These are phyloP conservation scores for Saccostrea glomerata DNA, from an alignment of 1,140 invertebrate species.

Conservation along the genomic window DNA sequence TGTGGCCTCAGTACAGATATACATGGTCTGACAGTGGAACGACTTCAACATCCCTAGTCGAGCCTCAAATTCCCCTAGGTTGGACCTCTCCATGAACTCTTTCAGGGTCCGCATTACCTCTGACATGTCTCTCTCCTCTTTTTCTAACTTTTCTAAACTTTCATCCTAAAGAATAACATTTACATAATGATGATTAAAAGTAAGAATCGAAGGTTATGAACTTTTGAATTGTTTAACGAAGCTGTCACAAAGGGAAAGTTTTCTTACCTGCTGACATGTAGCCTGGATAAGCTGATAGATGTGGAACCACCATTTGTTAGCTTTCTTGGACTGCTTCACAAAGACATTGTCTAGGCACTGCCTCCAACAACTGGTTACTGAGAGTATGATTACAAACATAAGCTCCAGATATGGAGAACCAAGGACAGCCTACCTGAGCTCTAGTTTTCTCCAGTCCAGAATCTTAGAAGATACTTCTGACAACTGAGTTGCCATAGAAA, in stretches of 20 bases:
- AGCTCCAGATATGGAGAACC: no score
- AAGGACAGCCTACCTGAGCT: constrained; percentile 83
- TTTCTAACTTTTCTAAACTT: background rate
- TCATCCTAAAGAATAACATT: background rate
- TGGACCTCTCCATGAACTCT: constrained; percentile 91
- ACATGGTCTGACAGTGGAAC: constrained; percentile 86
- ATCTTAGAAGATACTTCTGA: constrained; percentile 88
- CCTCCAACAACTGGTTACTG: constrained; percentile 78
- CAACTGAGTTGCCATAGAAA: constrained; percentile 88
- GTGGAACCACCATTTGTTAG: constrained; percentile 93
- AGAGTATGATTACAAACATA: no score
- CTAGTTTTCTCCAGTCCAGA: constrained; percentile 93
- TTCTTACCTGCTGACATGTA: background rate
- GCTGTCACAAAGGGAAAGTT: background rate
- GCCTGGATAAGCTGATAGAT: constrained; percentile 84
- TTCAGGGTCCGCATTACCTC: constrained; percentile 83
- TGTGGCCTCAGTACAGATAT: background rate
- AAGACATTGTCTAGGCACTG: constrained; percentile 75
- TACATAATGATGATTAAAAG: no score
- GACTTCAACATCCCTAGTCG: constrained; percentile 88
- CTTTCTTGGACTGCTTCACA: constrained; percentile 81
- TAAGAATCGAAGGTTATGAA: no score
- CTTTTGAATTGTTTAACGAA: no score
- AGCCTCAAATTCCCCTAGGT: constrained; percentile 89
- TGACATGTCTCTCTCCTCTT: background rate